Base-by-base conservation (phyloP, 2,797 vertebrate genomes). In the Columba guinea region DNA sequence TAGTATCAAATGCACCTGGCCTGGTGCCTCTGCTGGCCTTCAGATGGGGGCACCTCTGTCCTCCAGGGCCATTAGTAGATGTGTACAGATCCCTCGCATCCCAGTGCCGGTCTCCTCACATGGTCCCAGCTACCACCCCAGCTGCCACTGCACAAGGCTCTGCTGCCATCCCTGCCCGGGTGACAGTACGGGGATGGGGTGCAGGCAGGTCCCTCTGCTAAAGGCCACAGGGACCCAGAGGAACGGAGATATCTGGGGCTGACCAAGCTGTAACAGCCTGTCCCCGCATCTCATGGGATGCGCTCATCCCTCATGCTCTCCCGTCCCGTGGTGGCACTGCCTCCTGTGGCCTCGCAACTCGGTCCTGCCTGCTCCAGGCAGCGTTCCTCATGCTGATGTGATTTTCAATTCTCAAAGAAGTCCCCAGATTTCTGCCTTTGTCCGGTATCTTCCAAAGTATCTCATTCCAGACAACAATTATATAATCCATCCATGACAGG, bases 401-500 rank as follows among this genome's bases (percentile, higher is more conserved):
- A 65, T 84, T 95, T 95, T 84, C 96, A 94, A 74, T 93, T 89
- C 83, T 1, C 69, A 13, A 60, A 79, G 65, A 73, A 71, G 84
- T 80, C 58, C 89, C 84, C 76, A 58, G 75, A 80, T 83, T 87
- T 26, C 84, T 89, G 90, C 94, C 84, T 95, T 91, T 85, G 92
- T 93, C 95, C 91, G 15, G 64, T 91, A 92, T 95, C 95, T 93
- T 8, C 75, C 5, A 0, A 76, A 94, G 77, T 77, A 94, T 94
- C 94, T 94, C 81, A 74, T 89, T 78, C 46, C 86, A 81, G 77
- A 94, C 94, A 96, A 94, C 95, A 96, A 73, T 93, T 96, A 55
- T 68, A 90, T 93, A 93, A 96, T 87, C 94, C 94, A 78, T 41
- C 92, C 85, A 5, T 96, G 96, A 90, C 91, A 96, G 94, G 89